Conservation (phyloP, 2,888 invertebrate genomes). For the Clitarchus hookeri region DNA sequence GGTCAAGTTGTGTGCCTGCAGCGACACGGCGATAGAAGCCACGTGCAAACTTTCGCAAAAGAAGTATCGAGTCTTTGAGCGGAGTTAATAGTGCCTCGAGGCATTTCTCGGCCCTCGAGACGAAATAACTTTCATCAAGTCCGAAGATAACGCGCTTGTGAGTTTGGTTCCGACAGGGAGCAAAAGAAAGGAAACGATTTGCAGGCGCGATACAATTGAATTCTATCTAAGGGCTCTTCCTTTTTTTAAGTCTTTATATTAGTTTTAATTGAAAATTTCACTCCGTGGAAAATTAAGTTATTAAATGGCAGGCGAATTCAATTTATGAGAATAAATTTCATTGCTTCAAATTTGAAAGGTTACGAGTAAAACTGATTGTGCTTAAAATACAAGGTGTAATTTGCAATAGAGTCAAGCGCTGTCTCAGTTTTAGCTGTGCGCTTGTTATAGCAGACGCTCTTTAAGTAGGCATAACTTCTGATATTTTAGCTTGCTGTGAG, state of each 20-base stretch:
- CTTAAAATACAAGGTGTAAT: too few species aligned
- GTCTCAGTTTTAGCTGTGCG: too few species aligned
- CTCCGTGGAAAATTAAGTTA: too few species aligned
- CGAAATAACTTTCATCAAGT: neutral
- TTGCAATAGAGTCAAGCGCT: too few species aligned
- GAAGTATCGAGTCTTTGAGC: slow-evolving; percentile 1
- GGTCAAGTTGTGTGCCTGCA: slow-evolving; percentile 1
- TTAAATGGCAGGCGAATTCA: too few species aligned
- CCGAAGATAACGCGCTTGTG: neutral
- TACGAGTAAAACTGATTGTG: too few species aligned
- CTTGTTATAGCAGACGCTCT: too few species aligned
- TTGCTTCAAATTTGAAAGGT: too few species aligned
- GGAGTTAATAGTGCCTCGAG: neutral
- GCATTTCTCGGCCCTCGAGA: neutral
- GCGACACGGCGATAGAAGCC: neutral
- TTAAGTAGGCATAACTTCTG: too few species aligned
- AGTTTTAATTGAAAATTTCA: too few species aligned
- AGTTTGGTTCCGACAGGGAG: neutral
- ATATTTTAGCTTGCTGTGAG: too few species aligned
- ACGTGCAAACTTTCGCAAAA: neutral
- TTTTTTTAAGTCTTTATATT: neutral
- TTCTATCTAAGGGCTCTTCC: neutral
- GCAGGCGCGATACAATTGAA: neutral
- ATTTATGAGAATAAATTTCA: too few species aligned
- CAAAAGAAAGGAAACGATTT: neutral